Percentiles rank a stretch among this genome's conserved stretches.
phyloP scores from a whole-genome alignment of 23 tunicate genomes.

The Ciona savignyi region DNA sequence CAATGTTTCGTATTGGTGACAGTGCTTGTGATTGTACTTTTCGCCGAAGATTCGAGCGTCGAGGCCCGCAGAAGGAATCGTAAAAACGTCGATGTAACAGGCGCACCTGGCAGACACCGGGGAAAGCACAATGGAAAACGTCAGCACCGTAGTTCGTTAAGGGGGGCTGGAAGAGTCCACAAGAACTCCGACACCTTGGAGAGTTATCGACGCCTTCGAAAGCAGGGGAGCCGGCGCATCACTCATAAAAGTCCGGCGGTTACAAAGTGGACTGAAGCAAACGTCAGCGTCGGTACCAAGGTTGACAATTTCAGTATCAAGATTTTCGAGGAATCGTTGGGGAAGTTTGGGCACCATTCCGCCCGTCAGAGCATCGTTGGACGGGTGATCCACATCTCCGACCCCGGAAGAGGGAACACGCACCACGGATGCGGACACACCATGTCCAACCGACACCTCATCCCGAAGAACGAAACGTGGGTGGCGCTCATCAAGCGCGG shows the following conservation, averaged over 20 bases:
- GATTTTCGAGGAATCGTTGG: neutral
- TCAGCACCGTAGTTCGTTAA: neutral
- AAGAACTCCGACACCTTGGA: neutral
- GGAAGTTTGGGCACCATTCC: conserved; percentile 56
- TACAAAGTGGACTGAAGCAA: conserved; percentile 22
- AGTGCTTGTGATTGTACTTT: conserved; percentile 20
- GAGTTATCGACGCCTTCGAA: neutral
- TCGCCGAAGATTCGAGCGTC: conserved; percentile 16
- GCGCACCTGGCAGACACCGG: neutral
- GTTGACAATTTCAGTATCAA: neutral
- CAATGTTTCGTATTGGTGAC: neutral
- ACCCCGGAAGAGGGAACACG: conserved; percentile 28
- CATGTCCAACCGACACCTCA: conserved; percentile 23
- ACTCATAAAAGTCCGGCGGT: neutral
- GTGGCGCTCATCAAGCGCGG: conserved; percentile 74
- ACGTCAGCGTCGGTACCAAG: neutral
- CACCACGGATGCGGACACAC: conserved; percentile 56
- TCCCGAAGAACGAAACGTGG: conserved; percentile 60
- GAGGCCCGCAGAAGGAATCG: conserved; percentile 41
- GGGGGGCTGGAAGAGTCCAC: neutral
- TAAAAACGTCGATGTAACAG: conserved; percentile 1
- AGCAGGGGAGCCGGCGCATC: conserved; percentile 2
- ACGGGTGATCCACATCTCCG: conserved; percentile 48
- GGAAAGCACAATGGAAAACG: neutral
- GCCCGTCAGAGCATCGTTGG: conserved; percentile 20